Conservation (phyloP, 2,888 invertebrate genomes). For the Agriopis aurantiaria region DNA sequence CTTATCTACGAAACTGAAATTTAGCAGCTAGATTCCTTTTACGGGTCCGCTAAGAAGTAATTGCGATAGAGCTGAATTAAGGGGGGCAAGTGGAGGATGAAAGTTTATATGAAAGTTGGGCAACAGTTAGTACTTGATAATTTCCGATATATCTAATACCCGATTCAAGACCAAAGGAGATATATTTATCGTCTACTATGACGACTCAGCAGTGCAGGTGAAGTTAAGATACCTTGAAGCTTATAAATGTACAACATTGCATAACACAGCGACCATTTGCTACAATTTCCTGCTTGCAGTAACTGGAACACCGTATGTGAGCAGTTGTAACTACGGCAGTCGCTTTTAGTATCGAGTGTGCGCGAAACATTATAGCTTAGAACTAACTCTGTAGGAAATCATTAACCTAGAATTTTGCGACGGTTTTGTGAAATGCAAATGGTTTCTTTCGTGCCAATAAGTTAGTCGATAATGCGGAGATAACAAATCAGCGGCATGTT, state of each 20-base stretch:
- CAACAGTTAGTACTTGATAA: too few relatives aligned
- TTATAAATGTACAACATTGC: neutral
- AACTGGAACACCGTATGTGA: constrained; percentile 34
- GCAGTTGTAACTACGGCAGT: constrained; percentile 1
- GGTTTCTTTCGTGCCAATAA: constrained; percentile 13
- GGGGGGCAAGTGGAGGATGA: too few relatives aligned
- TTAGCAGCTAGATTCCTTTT: too few relatives aligned
- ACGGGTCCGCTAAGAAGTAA: too few relatives aligned
- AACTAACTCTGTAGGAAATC: constrained; percentile 62
- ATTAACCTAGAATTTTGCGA: constrained; percentile 69
- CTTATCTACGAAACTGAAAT: too few relatives aligned
- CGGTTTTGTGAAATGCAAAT: constrained; percentile 37
- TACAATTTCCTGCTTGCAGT: constrained; percentile 1
- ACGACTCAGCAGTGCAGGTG: too few relatives aligned
- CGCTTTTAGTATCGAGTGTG: constrained; percentile 21
- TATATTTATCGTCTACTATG: too few relatives aligned
- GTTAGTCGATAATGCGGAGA: constrained; percentile 21
- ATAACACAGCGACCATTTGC: neutral
- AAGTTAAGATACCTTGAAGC: neutral
- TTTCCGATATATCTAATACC: too few relatives aligned
- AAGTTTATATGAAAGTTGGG: too few relatives aligned
- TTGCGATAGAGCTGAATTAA: too few relatives aligned
- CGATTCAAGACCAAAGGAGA: too few relatives aligned
- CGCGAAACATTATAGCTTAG: constrained; percentile 37
- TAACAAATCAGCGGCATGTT: constrained; percentile 10